Evolutionary conservation across 2,888 invertebrate species (phyloP), one percentile per base, ranked within the genome.

Genomic region (Melikaiella ostensackeni): DNA sequence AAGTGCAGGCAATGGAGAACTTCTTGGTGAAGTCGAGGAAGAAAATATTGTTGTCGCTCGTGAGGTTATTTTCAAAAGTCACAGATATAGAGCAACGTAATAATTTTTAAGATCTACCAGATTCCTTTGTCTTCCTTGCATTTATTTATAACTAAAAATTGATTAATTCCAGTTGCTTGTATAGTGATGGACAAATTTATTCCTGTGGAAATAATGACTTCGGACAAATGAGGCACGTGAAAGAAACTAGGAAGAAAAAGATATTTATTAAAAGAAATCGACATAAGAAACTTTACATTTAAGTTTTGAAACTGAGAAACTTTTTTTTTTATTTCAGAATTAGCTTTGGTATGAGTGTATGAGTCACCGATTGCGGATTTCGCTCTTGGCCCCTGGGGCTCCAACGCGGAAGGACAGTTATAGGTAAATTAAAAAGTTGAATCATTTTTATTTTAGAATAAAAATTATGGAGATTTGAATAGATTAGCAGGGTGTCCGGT

Each of bases 161-260:
- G 66, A 38, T 38, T 38, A 0, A 13, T 59, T 91, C 6, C 86
- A 96, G 96, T 94, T 83, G 95, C 96, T 7, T 96, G 97, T 86
- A 98, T 0, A 92, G 93, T 78, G 94, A 94, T 88, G 98, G 98
- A 11, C 93, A 95, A 86, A 93, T 98, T 8, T 98, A 95, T 92
- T 96, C 98, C 2, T 98, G 98, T 93, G 99, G 99, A 1, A 96
- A 94, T 89, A 99, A 99, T 93, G 98, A 98, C 88, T 95, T 95
- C 86, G 97, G 98, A 0, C 99, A 99, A 91, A 93, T 99, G 76
- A 99, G 98, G 7, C 96, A 96, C 88, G 93, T 93, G 46, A 92
- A 93, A 86, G 92, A 94, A 62, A 93, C 93, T 87, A 95, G 94
- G 93, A 80, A 79, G n/a, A 50, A 46, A 50, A n/a, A 50, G 8